phyloP scores from a whole-genome alignment of 2,888 invertebrate species.

The Rutpela maculata region DNA sequence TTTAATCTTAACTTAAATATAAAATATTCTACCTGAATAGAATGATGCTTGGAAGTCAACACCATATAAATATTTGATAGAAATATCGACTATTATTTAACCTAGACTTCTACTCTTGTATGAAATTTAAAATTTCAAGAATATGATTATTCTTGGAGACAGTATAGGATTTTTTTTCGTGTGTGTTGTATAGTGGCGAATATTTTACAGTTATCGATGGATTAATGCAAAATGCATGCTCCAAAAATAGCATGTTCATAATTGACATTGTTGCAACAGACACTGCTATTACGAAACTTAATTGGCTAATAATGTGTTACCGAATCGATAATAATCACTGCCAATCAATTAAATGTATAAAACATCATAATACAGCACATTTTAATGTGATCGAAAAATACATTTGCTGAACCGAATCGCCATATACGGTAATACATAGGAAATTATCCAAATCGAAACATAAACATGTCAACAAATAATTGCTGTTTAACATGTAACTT shows the following conservation, averaged over 20 bases:
- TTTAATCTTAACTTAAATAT: too few relatives aligned
- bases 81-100: too few relatives aligned
- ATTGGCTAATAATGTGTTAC: neutral
- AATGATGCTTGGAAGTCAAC: too few relatives aligned
- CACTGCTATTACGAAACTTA: neutral
- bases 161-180: too few relatives aligned
- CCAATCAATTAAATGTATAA: constrained; percentile 7
- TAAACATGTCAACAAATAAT: constrained; percentile 19
- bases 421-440: constrained; percentile 12
- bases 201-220: neutral
- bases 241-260: neutral
- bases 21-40: too few relatives aligned
- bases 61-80: too few relatives aligned
- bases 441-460: neutral
- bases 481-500: constrained; percentile 11
- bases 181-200: too few relatives aligned
- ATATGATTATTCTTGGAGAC: too few relatives aligned
- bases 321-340: constrained; percentile 14
- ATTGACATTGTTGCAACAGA: neutral
- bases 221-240: neutral
- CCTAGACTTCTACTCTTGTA: too few relatives aligned
- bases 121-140: too few relatives aligned
- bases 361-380: neutral
- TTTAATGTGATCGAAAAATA: neutral
- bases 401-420: neutral